Evolutionary conservation across 2,113 vertebrate species (phyloP).

Genomic region (Himantopus leucocephalus): DNA sequence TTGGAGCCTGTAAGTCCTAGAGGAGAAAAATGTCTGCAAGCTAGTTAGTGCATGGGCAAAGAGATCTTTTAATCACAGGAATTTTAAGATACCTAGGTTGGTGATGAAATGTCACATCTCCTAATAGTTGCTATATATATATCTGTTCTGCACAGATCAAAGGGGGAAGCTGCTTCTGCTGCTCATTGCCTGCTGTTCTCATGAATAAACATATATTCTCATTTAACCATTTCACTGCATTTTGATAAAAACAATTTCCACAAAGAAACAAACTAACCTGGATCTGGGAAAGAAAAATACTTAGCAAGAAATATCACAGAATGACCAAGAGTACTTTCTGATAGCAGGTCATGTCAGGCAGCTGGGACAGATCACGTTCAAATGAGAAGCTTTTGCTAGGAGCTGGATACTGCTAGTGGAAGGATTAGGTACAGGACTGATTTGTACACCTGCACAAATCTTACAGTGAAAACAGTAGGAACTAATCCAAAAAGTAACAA

Average conservation of each 20-base stretch:
- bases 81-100: conserved; percentile 5
- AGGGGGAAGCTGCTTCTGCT: conserved; percentile 16
- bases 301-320: background rate
- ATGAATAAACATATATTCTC: background rate
- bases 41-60: background rate
- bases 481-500: background rate
- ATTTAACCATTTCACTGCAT: background rate
- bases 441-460: background rate
- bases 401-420: background rate
- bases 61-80: conserved; percentile 4
- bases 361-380: background rate
- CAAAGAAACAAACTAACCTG: background rate
- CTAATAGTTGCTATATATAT: background rate
- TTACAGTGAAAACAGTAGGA: background rate
- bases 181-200: conserved; percentile 27
- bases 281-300: background rate
- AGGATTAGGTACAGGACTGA: background rate
- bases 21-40: background rate
- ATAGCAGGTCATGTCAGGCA: background rate
- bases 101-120: conserved; percentile 19
- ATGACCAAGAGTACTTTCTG: background rate
- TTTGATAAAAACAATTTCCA: background rate
- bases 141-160: conserved; percentile 23
- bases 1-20: background rate
- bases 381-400: background rate